phyloP scores from a whole-genome alignment of 1,140 invertebrate species.

The Drosophila sp. region DNA sequence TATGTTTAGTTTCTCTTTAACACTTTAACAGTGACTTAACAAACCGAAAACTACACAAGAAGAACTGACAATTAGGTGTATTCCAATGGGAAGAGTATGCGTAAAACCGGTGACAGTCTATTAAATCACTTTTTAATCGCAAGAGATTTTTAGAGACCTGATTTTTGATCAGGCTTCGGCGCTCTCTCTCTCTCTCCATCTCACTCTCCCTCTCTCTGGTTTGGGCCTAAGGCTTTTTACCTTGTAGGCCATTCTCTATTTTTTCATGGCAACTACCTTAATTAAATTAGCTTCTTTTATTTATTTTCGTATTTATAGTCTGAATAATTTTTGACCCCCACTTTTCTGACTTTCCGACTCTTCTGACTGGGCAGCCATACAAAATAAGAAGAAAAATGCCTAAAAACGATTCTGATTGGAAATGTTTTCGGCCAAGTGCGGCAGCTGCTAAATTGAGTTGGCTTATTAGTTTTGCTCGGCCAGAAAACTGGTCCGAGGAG shows the following conservation, averaged over 20 bases:
- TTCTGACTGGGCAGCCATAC: slow-evolving; percentile 50
- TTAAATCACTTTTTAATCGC: background rate
- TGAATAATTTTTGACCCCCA: slow-evolving; percentile 36
- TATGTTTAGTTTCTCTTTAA: too few species aligned
- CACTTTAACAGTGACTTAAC: too few species aligned
- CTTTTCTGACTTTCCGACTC: slow-evolving; percentile 25
- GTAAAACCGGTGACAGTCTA: slow-evolving; percentile 8
- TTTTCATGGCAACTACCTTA: slow-evolving; percentile 40
- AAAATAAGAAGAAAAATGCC: slow-evolving; percentile 19
- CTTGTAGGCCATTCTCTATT: slow-evolving; percentile 1
- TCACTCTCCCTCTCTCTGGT: background rate
- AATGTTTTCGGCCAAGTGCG: slow-evolving; percentile 43
- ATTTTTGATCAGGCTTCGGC: slow-evolving; percentile 16
- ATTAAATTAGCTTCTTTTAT: slow-evolving; percentile 77
- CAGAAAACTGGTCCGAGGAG: slow-evolving; percentile 9
- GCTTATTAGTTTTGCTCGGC: slow-evolving; percentile 62
- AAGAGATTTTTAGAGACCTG: slow-evolving; percentile 1
- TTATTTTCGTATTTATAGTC: slow-evolving; percentile 57
- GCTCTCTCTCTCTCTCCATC: background rate
- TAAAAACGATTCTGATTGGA: slow-evolving; percentile 49
- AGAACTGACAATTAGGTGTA: too few species aligned
- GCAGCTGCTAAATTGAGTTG: slow-evolving; percentile 73
- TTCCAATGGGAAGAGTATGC: slow-evolving; percentile 5
- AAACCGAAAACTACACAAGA: too few species aligned
- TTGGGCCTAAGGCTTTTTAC: background rate